Evolutionary conservation across 1,140 invertebrate species (phyloP).

Genomic region (Bombus cullumanus): DNA sequence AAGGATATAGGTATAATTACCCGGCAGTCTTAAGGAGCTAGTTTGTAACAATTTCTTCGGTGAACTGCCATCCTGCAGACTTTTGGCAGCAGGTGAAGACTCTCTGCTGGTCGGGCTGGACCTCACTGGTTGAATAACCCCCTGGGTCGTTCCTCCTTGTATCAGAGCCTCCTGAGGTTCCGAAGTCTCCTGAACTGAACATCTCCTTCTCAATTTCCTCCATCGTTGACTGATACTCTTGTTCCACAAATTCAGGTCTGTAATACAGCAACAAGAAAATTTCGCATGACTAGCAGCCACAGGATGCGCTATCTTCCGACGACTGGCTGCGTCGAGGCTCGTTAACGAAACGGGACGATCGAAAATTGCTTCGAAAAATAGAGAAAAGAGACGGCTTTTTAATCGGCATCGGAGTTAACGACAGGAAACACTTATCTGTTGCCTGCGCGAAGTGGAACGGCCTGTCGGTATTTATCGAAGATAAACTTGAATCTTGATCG

Average conservation of each 20-base stretch:
- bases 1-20: slow-evolving; percentile 56
- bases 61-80: slow-evolving; percentile 69
- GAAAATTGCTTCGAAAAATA: background rate
- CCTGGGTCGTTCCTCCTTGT: slow-evolving; percentile 76
- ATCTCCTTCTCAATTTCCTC: slow-evolving; percentile 87
- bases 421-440: slow-evolving; percentile 62
- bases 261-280: slow-evolving; percentile 68
- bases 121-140: slow-evolving; percentile 73
- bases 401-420: slow-evolving; percentile 50
- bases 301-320: slow-evolving; percentile 10
- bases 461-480: slow-evolving; percentile 49
- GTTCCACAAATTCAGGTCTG: slow-evolving; percentile 88
- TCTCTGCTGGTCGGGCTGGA: slow-evolving; percentile 80
- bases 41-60: slow-evolving; percentile 84
- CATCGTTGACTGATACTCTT: slow-evolving; percentile 89
- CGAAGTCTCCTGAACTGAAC: slow-evolving; percentile 85
- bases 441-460: slow-evolving; percentile 43
- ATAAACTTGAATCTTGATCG: slow-evolving; percentile 47
- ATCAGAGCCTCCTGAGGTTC: slow-evolving; percentile 78
- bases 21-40: slow-evolving; percentile 85
- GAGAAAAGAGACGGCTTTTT: background rate
- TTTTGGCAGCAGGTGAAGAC: slow-evolving; percentile 77
- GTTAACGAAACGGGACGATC: slow-evolving; percentile 14
- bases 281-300: background rate
- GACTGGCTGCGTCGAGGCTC: background rate